Percentiles rank a stretch among this genome's conserved stretches.
Conservation (phyloP, 2,888 invertebrate species). For the Napeogenes sylphis region DNA sequence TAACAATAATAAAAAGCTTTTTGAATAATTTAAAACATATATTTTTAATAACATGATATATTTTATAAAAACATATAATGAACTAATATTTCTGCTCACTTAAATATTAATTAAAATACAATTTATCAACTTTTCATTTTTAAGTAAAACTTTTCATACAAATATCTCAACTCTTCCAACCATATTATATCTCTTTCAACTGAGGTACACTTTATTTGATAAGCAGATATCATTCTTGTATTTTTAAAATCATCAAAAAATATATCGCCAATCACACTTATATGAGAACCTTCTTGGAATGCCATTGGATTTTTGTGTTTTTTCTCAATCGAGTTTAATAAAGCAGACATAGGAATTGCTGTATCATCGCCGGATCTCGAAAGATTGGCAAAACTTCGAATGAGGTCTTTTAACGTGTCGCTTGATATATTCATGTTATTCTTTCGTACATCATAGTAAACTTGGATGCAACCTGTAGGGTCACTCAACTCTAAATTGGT, state of each 20-base stretch:
- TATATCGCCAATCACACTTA: conserved; percentile 60
- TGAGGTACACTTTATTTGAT: conserved; percentile 49
- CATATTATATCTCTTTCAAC: conserved; percentile 60
- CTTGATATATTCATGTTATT: conserved; percentile 44
- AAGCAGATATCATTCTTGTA: conserved; percentile 60
- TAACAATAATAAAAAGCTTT: no score
- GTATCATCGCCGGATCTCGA: conserved; percentile 51
- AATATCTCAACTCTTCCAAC: conserved; percentile 64
- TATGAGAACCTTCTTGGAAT: conserved; percentile 52
- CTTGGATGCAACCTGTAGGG: conserved; percentile 59
- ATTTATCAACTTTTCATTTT: conserved; percentile 1
- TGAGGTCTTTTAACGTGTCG: conserved; percentile 45
- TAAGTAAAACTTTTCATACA: conserved; percentile 66
- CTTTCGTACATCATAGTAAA: conserved; percentile 58
- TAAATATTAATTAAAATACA: no score
- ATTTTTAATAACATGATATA: no score
- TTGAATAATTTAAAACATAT: no score
- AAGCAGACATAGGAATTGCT: conserved; percentile 48
- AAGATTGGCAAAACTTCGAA: conserved; percentile 42
- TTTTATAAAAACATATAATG: no score
- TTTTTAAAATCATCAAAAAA: conserved; percentile 54
- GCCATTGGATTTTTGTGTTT: conserved; percentile 40
- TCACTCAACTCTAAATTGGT: conserved; percentile 63
- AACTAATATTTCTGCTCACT: no score
- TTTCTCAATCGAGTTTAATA: conserved; percentile 49